Conservation (phyloP, 92 coral and sea anemone genomes). For the Palythoa grandiflora region DNA sequence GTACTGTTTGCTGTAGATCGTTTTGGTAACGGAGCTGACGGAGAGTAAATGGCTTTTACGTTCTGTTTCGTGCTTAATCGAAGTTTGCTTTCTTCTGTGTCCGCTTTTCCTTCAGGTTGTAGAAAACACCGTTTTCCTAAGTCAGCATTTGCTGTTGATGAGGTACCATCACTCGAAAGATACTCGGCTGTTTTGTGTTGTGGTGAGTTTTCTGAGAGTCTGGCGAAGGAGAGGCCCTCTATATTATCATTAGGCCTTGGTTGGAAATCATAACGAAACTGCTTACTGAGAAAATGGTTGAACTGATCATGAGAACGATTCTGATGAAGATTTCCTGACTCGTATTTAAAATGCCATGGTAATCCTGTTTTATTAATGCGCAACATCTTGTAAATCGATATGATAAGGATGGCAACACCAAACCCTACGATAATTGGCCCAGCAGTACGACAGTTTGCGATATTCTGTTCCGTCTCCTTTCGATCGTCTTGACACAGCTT, state of each 20-base stretch:
- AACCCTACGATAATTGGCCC: constrained; percentile 32
- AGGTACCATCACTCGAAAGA: neutral
- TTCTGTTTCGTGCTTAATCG: neutral
- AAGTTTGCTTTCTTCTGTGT: neutral
- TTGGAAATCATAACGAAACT: neutral
- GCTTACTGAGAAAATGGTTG: neutral
- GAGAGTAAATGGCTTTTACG: neutral
- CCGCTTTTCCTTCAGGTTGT: neutral
- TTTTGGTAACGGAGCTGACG: neutral
- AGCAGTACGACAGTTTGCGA: constrained; percentile 20
- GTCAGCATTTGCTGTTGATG: neutral
- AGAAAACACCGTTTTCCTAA: neutral
- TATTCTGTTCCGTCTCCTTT: constrained; percentile 10
- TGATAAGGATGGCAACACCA: constrained; percentile 10
- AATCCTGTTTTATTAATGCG: constrained; percentile 34
- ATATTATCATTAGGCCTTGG: neutral
- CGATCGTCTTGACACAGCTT: constrained; percentile 20
- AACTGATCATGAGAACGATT: constrained; percentile 5
- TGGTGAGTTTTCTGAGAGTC: neutral
- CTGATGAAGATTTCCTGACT: neutral
- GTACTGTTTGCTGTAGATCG: neutral
- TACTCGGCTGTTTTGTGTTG: neutral
- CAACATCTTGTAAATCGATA: constrained; percentile 12
- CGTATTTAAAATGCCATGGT: constrained; percentile 30
- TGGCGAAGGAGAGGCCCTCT: neutral